Evolutionary conservation across 2,797 vertebrate genomes (phyloP).

Genomic region (Carduelis carduelis): DNA sequence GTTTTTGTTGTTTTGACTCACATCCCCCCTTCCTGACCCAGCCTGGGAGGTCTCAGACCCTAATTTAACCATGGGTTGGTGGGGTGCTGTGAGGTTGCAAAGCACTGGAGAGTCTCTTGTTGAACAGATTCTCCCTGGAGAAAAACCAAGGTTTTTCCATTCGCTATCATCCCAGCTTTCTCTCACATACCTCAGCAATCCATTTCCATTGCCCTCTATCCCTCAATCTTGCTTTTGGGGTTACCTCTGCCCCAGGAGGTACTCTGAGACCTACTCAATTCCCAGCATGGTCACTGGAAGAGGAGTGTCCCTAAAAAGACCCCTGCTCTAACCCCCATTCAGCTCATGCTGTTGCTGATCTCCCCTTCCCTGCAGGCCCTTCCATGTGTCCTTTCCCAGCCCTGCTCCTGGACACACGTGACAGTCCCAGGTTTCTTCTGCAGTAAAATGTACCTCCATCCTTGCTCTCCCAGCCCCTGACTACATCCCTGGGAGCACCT

Average conservation of each 20-base stretch:
- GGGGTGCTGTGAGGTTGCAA: background rate
- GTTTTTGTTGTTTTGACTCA: background rate
- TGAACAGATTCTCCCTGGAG: background rate
- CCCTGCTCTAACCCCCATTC: background rate
- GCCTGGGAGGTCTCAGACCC: background rate
- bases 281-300: background rate
- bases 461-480: background rate
- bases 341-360: rapidly evolving
- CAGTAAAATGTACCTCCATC: background rate
- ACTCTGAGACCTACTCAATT: background rate
- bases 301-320: background rate
- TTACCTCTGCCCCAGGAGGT: background rate
- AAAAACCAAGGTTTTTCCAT: background rate
- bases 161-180: background rate
- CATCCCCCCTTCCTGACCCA: background rate
- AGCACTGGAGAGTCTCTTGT: background rate
- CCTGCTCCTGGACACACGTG: rapidly evolving
- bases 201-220: background rate
- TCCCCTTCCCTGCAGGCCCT: background rate
- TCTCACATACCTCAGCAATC: background rate
- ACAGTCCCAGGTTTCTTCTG: background rate
- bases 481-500: background rate
- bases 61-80: background rate
- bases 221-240: background rate
- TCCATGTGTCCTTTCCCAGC: background rate